A percentile compares a stretch with the other conserved stretches of the same genome.
These are phyloP conservation scores for Chlamydotis undulata DNA, from an alignment of 2,113 vertebrate species.

Conservation along the genomic window DNA sequence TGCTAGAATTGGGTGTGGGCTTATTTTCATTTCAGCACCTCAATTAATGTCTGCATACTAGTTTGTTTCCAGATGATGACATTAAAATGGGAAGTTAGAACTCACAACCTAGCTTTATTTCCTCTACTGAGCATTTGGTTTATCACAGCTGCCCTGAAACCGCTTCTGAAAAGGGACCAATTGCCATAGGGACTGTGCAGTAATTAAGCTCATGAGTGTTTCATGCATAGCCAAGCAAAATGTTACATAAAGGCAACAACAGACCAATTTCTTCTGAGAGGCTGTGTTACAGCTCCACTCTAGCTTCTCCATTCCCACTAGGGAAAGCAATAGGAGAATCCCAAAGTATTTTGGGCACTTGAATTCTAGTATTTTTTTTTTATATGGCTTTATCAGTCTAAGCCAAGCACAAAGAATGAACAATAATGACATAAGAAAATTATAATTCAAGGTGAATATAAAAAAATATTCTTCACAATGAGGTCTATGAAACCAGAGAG, in stretches of 20 bases:
- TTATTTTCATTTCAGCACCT: not conserved
- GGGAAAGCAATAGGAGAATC: not conserved
- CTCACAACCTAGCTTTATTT: not conserved
- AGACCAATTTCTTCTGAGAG: not conserved
- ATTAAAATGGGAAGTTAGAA: not conserved
- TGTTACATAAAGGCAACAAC: not conserved
- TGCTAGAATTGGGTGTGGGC: not conserved
- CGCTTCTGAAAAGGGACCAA: constrained; percentile 11
- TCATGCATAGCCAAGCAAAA: not conserved
- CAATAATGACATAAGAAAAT: not conserved
- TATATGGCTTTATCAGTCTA: not conserved
- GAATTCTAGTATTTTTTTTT: not conserved
- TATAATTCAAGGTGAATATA: not conserved
- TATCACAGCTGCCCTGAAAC: constrained; percentile 25
- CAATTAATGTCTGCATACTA: not conserved
- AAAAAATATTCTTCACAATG: not conserved
- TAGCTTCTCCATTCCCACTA: not conserved
- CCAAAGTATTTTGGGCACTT: not conserved
- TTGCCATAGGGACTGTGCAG: constrained; percentile 3
- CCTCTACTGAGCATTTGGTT: not conserved
- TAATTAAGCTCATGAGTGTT: constrained; percentile 2
- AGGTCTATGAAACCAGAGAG: not conserved
- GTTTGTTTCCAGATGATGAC: not conserved
- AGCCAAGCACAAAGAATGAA: not conserved
- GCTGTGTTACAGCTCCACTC: not conserved